Evolutionary conservation across 2,888 invertebrate genomes (phyloP), one percentile per base, ranked within the genome.

Genomic region (Electrophaes corylata): DNA sequence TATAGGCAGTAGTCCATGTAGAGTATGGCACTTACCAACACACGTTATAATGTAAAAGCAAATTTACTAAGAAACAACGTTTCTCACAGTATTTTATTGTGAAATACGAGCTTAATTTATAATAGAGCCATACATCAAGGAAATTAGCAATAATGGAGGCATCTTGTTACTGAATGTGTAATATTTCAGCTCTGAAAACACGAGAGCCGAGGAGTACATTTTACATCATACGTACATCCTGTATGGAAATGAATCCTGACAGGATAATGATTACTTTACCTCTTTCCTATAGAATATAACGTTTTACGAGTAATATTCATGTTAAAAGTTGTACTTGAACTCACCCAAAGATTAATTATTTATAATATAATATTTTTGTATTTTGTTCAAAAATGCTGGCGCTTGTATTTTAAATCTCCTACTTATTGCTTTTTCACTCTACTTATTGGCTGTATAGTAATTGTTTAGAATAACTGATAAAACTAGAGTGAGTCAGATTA

Each of bases 161-260:
- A 44, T 55, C 57, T 49, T 51, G 64, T 57, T 60, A 62, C 64
- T 50, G 62, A 57, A 66, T 57, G 51, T 53, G 49, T 62, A 51
- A 62, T 64, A 62, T 58, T 53, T 59, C 64, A 64, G 60, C 56
- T 55, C 46, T 47, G 53, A 19, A 46, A 56, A 57, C 55, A 55
- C 52, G 35, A 50, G 44, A 41, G 54, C 60, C 60, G 57, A 51
- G 10, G 26, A 29, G 10, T 62, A 60, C 54, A 62, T 60, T 60
- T 40, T 44, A 58, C 60, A 50, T 52, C 50, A 40, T 35, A 46
- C 49, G 40, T 40, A 19, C 62, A 62, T 60, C 54, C 58, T 54
- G 26, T 55, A 55, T 62, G 65, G 59, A 62, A 62, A 66, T 60
- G 44, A 45, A 57, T 58, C 31, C 26, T 20, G 50, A 12, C 39